Evolutionary conservation across 2,113 vertebrate species (phyloP), one percentile per base, ranked within the genome.

Genomic region (Grammomys surdaster): DNA sequence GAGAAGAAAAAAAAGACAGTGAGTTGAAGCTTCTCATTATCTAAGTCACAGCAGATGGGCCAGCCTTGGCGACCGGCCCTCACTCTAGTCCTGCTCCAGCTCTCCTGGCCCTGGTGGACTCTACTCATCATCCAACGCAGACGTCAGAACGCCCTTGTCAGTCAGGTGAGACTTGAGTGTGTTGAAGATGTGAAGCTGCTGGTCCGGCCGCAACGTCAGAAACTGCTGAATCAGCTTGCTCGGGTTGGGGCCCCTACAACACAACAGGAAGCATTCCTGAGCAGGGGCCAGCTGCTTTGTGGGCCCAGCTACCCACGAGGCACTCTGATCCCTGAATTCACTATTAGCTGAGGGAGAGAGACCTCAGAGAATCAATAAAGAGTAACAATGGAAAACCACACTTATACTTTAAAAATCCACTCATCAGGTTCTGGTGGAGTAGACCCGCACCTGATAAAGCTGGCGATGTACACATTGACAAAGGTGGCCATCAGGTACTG

Each of bases 401-500:
- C 51, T 94, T 67, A 22, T 1, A 36, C 54, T 56, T 93, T 70
- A 17, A 70, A 67, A 46, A 11, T 17, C 63, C 28, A 14, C 84
- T 48, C 60, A n/a, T 67, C 16, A 24, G 58, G 75, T 31, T 65
- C 48, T 40, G 26, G 46, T 1, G 3, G 56, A 87, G 77, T 46
- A 31, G 56, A 2, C 40, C 33, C 2, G 0, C 85, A 99, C 99
- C 99, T 99, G 99, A 99, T 99, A 56, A 99, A 99, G 98, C 99
- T 99, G 20, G 99, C 99, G 0, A 99, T 99, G 98, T 99, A 99
- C n/a, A 99, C 99, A 0, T 99, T 99, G 20, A 99, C 99, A 43
- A 99, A 99, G 24, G 99, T 99, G 60, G 99, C 99, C 99, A 99
- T 99, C 97, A 99, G 99, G 97, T 99, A 99, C 98, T 99, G 99